Percentiles rank a stretch among this genome's conserved stretches.
Evolutionary conservation across 1,140 invertebrate genomes (phyloP).

Genomic region (Scaptomyza montana): DNA sequence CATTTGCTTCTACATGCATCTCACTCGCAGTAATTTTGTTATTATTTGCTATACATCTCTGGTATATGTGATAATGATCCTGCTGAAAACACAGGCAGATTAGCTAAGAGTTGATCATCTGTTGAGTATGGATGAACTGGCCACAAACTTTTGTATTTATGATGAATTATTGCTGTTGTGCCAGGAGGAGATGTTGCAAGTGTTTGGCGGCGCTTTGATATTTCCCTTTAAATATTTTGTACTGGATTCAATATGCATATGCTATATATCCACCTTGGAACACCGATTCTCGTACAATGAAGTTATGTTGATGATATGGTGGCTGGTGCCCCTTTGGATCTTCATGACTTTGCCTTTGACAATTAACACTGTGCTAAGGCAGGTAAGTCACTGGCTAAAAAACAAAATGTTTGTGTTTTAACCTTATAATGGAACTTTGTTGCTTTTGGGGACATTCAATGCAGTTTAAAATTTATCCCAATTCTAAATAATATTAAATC

Average conservation of each 20-base stretch:
- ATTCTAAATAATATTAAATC: too few relatives aligned
- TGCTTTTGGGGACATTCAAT: too few relatives aligned
- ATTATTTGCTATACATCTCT: constrained; percentile 17
- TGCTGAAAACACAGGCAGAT: constrained; percentile 8
- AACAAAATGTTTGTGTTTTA: background rate
- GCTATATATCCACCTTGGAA: constrained; percentile 29
- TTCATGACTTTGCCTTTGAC: constrained; percentile 47
- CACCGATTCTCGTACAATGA: constrained; percentile 10
- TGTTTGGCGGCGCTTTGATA: constrained; percentile 49
- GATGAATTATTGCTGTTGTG: constrained; percentile 37
- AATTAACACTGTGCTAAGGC: constrained; percentile 43
- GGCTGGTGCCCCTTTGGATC: constrained; percentile 48
- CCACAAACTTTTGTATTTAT: background rate
- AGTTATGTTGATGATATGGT: background rate
- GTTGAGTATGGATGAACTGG: background rate
- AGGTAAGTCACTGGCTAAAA: constrained; percentile 45
- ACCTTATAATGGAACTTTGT: too few relatives aligned
- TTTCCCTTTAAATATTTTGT: constrained; percentile 40
- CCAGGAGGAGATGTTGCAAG: constrained; percentile 37
- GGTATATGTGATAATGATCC: background rate
- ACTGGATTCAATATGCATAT: constrained; percentile 41
- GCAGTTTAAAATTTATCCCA: too few relatives aligned
- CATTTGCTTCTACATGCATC: constrained; percentile 1
- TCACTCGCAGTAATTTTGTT: constrained; percentile 23
- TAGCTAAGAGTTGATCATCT: background rate